These are phyloP conservation scores for Papilio glaucus DNA, from an alignment of 1,140 invertebrate species.

Conservation along the genomic window DNA sequence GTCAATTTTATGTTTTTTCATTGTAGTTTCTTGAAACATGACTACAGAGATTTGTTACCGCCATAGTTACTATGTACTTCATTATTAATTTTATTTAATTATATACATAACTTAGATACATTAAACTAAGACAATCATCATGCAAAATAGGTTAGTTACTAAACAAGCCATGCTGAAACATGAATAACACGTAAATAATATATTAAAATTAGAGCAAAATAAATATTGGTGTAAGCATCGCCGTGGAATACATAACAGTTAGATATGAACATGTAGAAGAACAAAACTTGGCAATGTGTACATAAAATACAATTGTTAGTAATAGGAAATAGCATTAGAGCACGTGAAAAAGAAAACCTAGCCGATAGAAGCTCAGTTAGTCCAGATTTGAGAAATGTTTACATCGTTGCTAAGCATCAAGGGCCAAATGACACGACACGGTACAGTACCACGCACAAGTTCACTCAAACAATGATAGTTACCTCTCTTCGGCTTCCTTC, in stretches of 20 bases:
- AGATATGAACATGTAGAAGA: neutral
- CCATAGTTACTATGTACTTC: too few relatives aligned
- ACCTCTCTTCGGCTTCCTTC: slow-evolving; percentile 98
- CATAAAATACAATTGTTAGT: slow-evolving; percentile 4
- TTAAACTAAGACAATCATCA: neutral
- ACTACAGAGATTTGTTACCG: too few relatives aligned
- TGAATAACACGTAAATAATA: slow-evolving; percentile 8
- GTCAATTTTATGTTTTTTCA: too few relatives aligned
- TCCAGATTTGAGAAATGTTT: slow-evolving; percentile 83
- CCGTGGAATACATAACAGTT: neutral
- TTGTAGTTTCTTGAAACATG: too few relatives aligned
- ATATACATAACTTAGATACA: neutral
- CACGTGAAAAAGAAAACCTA: slow-evolving; percentile 50
- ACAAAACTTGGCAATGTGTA: neutral
- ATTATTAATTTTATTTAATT: too few relatives aligned
- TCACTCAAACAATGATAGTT: slow-evolving; percentile 84
- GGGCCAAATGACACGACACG: slow-evolving; percentile 79
- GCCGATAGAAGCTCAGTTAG: slow-evolving; percentile 76
- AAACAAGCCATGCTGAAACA: slow-evolving; percentile 13
- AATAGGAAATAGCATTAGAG: slow-evolving; percentile 30
- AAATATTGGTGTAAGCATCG: neutral
- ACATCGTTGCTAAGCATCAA: slow-evolving; percentile 78
- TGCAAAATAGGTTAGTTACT: neutral
- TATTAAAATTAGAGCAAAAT: neutral
- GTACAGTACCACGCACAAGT: slow-evolving; percentile 72